Conservation (phyloP, 2,888 invertebrate genomes). For the Xylota sylvarum region DNA sequence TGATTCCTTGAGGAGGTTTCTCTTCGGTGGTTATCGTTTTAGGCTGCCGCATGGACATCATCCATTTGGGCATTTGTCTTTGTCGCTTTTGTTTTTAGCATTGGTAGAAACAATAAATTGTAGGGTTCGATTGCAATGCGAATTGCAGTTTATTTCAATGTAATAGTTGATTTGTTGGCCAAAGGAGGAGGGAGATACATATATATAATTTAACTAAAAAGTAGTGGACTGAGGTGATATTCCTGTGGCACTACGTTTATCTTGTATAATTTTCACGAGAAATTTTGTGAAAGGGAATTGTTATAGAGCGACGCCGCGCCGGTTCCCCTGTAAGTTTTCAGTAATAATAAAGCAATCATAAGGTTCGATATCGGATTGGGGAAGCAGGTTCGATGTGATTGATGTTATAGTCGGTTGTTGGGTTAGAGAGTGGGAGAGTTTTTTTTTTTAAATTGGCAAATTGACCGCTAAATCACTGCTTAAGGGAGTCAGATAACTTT, state of each 20-base stretch:
- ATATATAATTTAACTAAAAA: slow-evolving; percentile 43
- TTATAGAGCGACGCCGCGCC: too few species aligned
- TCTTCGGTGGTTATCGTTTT: slow-evolving; percentile 56
- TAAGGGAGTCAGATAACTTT: not conserved
- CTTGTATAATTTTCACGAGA: not conserved
- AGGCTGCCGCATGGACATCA: slow-evolving; percentile 52
- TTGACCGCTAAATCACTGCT: not conserved
- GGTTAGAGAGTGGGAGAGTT: not conserved
- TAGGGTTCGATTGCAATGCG: slow-evolving; percentile 46
- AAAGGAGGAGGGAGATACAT: not conserved
- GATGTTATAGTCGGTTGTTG: not conserved
- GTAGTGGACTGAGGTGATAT: slow-evolving; percentile 37
- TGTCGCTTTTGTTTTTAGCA: slow-evolving; percentile 28
- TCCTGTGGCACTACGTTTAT: slow-evolving; percentile 54
- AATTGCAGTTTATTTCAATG: slow-evolving; percentile 45
- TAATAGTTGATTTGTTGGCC: slow-evolving; percentile 34
- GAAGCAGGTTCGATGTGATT: not conserved
- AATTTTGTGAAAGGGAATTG: not conserved
- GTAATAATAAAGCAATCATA: slow-evolving; percentile 45
- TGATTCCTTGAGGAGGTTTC: slow-evolving; percentile 56
- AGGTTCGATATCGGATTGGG: not conserved
- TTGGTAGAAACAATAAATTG: slow-evolving; percentile 49
- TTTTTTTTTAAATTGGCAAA: not conserved
- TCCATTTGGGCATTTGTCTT: slow-evolving; percentile 63
- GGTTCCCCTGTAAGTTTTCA: not conserved